Conservation (phyloP, 2,797 vertebrate genomes). For the Okamejei kenojei region DNA sequence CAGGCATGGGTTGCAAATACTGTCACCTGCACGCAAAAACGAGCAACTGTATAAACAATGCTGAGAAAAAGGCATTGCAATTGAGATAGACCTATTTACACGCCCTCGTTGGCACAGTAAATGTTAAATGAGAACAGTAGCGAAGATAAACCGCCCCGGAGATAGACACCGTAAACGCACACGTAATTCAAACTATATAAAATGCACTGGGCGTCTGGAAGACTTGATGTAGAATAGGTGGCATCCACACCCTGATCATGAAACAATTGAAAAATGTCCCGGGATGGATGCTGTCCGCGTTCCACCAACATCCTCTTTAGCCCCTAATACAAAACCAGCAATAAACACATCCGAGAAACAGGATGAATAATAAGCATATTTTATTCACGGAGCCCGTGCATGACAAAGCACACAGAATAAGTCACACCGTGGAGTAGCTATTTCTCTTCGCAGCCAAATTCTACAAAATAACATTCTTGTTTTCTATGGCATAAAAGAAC, state of each 20-base stretch:
- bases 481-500: neutral
- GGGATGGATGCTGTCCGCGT: neutral
- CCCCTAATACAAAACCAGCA: slow-evolving; percentile 5
- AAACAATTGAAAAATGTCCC: slow-evolving; percentile 34
- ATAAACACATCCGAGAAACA: neutral
- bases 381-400: neutral
- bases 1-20: neutral
- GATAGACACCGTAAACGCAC: neutral
- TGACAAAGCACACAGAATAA: slow-evolving; percentile 5
- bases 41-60: neutral
- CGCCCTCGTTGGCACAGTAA: neutral
- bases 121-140: too few relatives aligned
- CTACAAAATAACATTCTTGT: neutral
- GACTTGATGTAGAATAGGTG: slow-evolving; percentile 1
- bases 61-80: neutral
- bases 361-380: neutral
- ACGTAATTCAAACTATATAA: slow-evolving; percentile 29
- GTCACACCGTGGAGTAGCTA: neutral
- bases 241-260: slow-evolving; percentile 16
- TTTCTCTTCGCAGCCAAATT: neutral
- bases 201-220: slow-evolving; percentile 13
- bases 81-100: neutral
- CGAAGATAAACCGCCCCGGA: neutral
- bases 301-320: neutral
- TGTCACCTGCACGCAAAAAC: neutral